Conservation (phyloP, 2,797 vertebrate species). For the Mionectes olivaceus region DNA sequence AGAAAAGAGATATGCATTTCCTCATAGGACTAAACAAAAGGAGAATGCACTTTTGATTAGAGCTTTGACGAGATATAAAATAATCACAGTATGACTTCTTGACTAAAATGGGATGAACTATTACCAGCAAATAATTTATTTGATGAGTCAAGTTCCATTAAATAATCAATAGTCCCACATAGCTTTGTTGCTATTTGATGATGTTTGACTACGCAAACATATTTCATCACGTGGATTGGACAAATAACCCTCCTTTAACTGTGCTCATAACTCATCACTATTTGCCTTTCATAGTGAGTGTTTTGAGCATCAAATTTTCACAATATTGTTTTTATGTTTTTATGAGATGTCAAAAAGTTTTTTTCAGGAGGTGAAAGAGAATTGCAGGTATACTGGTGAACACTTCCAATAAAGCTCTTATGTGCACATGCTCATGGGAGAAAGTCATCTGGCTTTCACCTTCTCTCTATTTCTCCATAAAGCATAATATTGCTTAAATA, state of each 20-base stretch:
- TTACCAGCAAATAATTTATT: not conserved
- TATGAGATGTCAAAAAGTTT: not conserved
- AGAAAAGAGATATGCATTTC: not conserved
- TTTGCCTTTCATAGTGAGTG: not conserved
- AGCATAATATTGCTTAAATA: not conserved
- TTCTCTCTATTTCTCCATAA: not conserved
- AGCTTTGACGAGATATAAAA: not conserved
- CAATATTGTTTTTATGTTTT: not conserved
- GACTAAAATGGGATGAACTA: not conserved
- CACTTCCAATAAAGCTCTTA: not conserved
- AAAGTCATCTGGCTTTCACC: not conserved
- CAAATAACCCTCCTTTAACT: not conserved
- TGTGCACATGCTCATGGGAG: not conserved
- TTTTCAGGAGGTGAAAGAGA: conserved; percentile 13
- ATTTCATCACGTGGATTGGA: not conserved
- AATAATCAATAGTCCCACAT: not conserved
- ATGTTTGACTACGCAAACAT: not conserved
- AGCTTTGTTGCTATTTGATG: not conserved
- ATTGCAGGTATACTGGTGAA: not conserved
- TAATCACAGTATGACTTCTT: not conserved
- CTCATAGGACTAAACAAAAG: not conserved
- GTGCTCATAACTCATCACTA: not conserved
- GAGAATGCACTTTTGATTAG: not conserved
- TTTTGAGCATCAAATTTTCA: conserved; percentile 23
- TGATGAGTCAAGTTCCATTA: not conserved